phyloP scores from a whole-genome alignment of 2,888 invertebrate species.

The Scaptomyza reducta region DNA sequence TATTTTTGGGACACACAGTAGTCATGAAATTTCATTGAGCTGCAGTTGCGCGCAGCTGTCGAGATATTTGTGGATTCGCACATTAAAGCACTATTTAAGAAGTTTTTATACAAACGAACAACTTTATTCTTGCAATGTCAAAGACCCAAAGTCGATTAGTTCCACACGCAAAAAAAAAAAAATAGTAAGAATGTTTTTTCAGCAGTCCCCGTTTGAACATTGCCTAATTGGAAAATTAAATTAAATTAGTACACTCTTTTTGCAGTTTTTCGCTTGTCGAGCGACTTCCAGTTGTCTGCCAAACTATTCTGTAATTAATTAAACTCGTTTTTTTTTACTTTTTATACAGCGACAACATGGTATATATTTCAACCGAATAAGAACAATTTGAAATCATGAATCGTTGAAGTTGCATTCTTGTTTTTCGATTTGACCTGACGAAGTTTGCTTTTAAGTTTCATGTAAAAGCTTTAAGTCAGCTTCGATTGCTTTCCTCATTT shows the following conservation, averaged over 20 bases:
- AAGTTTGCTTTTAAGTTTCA: background rate
- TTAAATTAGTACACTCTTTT: conserved; percentile 46
- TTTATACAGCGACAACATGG: conserved; percentile 6
- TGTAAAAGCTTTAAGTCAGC: background rate
- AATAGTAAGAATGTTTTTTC: conserved; percentile 18
- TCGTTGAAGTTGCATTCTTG: background rate
- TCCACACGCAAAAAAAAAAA: conserved; percentile 1
- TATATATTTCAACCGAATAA: conserved; percentile 24
- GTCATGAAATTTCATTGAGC: conserved; percentile 61
- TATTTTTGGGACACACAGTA: conserved; percentile 8
- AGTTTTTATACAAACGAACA: conserved; percentile 1
- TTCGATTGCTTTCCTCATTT: background rate
- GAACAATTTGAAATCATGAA: background rate
- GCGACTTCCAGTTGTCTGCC: conserved; percentile 22
- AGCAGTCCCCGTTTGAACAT: conserved; percentile 28
- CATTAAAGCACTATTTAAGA: background rate
- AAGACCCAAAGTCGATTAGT: conserved; percentile 41
- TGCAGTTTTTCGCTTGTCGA: conserved; percentile 16
- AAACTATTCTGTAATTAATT: conserved; percentile 62
- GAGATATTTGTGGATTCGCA: conserved; percentile 38
- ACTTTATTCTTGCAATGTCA: conserved; percentile 30
- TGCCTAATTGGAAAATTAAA: conserved; percentile 71
- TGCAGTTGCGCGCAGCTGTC: conserved; percentile 63
- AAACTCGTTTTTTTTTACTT: conserved; percentile 31
- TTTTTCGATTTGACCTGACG: background rate